These are phyloP conservation scores for fruit fly (Drosophila melanogaster) DNA, from an alignment of 1,140 invertebrate genomes.

Conservation along the genomic window Release_6_plus_ISO1_MT NT_033777.3:8151001-8151500, in stretches of 20 bases:
- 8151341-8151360: slow-evolving; percentile 40
- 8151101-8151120: slow-evolving; percentile 6
- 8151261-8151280: slow-evolving; percentile 5
- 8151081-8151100: slow-evolving; percentile 22
- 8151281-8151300: slow-evolving; percentile 37
- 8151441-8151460: slow-evolving; percentile 5
- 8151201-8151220: slow-evolving; percentile 31
- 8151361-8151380: slow-evolving; percentile 59
- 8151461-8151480: slow-evolving; percentile 8
- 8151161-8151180: slow-evolving; percentile 20
- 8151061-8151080: slow-evolving; percentile 51
- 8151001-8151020: slow-evolving; percentile 71
- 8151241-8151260: slow-evolving; percentile 57
- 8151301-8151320: slow-evolving; percentile 71
- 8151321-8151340: slow-evolving; percentile 40
- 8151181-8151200: slow-evolving; percentile 54
- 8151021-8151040: slow-evolving; percentile 73
- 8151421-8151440: slow-evolving; percentile 7
- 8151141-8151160: slow-evolving; percentile 11
- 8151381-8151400: slow-evolving; percentile 31
- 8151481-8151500: neutral
- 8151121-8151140: neutral
- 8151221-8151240: slow-evolving; percentile 28
- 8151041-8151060: slow-evolving; percentile 53
- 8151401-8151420: slow-evolving; percentile 5